phyloP scores from a whole-genome alignment of 2,797 vertebrate genomes.

The Paedocypris micromegethes region DNA sequence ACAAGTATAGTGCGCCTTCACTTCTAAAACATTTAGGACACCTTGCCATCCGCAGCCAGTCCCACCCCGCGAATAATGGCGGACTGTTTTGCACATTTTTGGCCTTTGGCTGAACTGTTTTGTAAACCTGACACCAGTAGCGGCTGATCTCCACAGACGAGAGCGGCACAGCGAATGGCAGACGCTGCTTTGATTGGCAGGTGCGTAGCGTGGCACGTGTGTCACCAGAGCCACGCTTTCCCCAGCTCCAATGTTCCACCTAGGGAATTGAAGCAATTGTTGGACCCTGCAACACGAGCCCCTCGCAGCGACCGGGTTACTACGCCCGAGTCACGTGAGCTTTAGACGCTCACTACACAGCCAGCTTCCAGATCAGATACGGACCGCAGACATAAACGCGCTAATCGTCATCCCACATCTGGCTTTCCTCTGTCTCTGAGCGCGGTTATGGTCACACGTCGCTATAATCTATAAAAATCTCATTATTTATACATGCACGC shows the following conservation, averaged over 20 bases:
- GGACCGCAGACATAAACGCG: neutral
- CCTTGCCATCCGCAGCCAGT: too few relatives aligned
- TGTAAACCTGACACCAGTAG: conserved; percentile 35
- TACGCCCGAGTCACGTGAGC: too few relatives aligned
- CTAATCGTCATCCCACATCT: conserved; percentile 7
- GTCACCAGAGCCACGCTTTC: conserved; percentile 26
- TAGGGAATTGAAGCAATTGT: conserved; percentile 26
- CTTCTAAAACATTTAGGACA: too few relatives aligned
- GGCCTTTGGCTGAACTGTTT: conserved; percentile 11
- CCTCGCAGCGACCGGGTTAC: neutral
- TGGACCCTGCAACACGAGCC: conserved; percentile 37
- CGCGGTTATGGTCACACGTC: neutral
- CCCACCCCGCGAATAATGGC: too few relatives aligned
- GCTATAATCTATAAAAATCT: conserved; percentile 29
- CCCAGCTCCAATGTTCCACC: conserved; percentile 26
- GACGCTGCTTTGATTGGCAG: conserved; percentile 23
- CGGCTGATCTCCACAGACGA: conserved; percentile 6
- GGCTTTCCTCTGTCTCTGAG: neutral
- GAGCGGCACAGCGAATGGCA: neutral
- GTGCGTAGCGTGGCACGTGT: conserved; percentile 38
- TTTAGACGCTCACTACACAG: conserved; percentile 1
- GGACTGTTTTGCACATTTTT: neutral
- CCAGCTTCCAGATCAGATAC: neutral
- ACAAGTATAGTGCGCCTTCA: too few relatives aligned
- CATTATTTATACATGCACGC: conserved; percentile 19